These are phyloP conservation scores for Apis mellifera DNA, from an alignment of 1,140 invertebrate species.

Conservation along the genomic window DNA sequence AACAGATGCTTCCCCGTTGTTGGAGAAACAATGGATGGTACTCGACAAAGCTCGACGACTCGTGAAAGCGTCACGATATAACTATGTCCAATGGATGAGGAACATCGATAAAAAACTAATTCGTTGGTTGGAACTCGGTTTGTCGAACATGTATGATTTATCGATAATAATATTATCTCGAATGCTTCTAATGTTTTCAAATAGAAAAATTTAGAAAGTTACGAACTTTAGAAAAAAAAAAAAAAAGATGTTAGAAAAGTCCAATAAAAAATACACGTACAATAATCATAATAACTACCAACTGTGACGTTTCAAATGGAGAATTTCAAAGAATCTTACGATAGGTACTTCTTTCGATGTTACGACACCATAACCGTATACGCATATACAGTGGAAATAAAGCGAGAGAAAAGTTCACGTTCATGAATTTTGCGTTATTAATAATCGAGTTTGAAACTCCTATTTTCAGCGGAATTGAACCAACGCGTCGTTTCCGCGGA, in stretches of 20 bases:
- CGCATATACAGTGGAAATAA: neutral
- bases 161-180: neutral
- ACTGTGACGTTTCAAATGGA: neutral
- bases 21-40: slow-evolving; percentile 64
- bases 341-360: neutral
- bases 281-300: neutral
- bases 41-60: slow-evolving; percentile 65
- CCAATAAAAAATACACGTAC: neutral
- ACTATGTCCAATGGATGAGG: slow-evolving; percentile 40
- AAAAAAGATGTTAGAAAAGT: neutral
- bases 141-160: neutral
- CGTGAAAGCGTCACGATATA: slow-evolving; percentile 57
- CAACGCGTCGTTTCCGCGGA: neutral
- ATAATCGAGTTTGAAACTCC: slow-evolving; percentile 19
- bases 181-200: too few relatives aligned
- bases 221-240: too few relatives aligned
- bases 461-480: slow-evolving; percentile 8
- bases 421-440: slow-evolving; percentile 11
- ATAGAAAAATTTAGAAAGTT: too few relatives aligned
- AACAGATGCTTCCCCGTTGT: slow-evolving; percentile 57
- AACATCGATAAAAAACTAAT: slow-evolving; percentile 51
- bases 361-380: too few relatives aligned
- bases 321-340: neutral
- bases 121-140: slow-evolving; percentile 10
- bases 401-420: neutral